Evolutionary conservation across 2,113 vertebrate genomes (phyloP).

Genomic region (Tragelaphus scriptus): DNA sequence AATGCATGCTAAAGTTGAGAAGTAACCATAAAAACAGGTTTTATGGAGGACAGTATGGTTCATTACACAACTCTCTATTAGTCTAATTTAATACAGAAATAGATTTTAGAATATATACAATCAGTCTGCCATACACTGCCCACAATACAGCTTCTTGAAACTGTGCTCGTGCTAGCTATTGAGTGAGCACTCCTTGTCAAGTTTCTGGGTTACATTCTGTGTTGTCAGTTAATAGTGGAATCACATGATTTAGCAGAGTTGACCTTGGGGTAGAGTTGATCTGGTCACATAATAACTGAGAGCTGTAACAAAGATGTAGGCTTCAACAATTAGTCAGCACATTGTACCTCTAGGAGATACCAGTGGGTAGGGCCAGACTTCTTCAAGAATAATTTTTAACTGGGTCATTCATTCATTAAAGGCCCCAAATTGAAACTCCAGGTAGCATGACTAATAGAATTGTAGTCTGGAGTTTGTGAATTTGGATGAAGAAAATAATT

Average conservation of each 20-base stretch:
- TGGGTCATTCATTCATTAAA: not conserved
- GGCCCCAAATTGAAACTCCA: not conserved
- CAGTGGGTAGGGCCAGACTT: not conserved
- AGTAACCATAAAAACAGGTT: not conserved
- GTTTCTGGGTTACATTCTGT: not conserved
- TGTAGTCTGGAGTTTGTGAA: not conserved
- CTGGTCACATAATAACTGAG: not conserved
- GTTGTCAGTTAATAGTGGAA: conserved; percentile 5
- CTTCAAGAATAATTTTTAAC: conserved; percentile 6
- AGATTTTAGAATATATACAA: not conserved
- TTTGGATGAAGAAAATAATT: not conserved
- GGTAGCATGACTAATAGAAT: not conserved
- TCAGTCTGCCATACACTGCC: not conserved
- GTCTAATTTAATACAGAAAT: not conserved
- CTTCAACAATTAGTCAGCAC: not conserved
- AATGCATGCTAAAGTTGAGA: not conserved
- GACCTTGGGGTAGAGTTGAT: not conserved
- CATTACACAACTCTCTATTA: not conserved
- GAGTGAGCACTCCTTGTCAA: not conserved
- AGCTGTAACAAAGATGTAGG: not conserved
- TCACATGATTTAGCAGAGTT: not conserved
- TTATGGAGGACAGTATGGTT: not conserved
- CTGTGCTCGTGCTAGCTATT: not conserved
- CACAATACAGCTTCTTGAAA: not conserved
- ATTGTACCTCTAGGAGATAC: not conserved